Base-by-base conservation (phyloP, 1,140 invertebrate genomes). In the Stenopsyche tienmushanensis region DNA sequence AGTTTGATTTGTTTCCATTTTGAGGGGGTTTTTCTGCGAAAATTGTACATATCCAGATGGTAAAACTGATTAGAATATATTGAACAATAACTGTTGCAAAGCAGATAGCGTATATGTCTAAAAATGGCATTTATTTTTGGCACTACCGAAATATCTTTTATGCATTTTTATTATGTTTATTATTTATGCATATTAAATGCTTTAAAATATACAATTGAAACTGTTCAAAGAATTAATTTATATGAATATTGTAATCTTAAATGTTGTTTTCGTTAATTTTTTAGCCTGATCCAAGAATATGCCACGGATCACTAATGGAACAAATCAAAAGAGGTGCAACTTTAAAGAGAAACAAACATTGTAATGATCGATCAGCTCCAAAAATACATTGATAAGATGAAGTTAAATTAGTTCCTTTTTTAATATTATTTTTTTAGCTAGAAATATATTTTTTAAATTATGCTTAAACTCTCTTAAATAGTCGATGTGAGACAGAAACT, bases 261-360 rank as follows among this genome's bases (percentile, higher is more conserved):
- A n/a, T n/a, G n/a, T n/a, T n/a, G n/a, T n/a, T n/a, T n/a, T n/a
- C n/a, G n/a, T 53, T 57, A 1, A 7, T 57, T 25, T 79, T 83
- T 66, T 76, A 85, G 87, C 82, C 84, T 79, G 84, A 88, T 86
- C 83, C 81, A 72, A 82, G 82, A 81, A 82, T 86, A 73, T 91
- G 84, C 82, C 86, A 84, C 80, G 88, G 82, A 72, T 90, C 80
- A 58, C 79, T 96, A 0, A 93, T 95, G 91, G 92, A 95, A 82
- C 93, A 96, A 73, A 95, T 96, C 45, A 89, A 92, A 73, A 84
- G 88, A 42, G 92, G 92, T 23, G 92, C 90, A 1, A 87, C 87
- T 2, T 76, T 95, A 52, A 87, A 83, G 44, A 84, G 88, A 69
- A 90, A 86, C 67, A 85, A 82, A 73, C 78, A 82, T 41, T 82